Conservation (phyloP, 2,797 vertebrate species). For the Oophaga sylvatica region DNA sequence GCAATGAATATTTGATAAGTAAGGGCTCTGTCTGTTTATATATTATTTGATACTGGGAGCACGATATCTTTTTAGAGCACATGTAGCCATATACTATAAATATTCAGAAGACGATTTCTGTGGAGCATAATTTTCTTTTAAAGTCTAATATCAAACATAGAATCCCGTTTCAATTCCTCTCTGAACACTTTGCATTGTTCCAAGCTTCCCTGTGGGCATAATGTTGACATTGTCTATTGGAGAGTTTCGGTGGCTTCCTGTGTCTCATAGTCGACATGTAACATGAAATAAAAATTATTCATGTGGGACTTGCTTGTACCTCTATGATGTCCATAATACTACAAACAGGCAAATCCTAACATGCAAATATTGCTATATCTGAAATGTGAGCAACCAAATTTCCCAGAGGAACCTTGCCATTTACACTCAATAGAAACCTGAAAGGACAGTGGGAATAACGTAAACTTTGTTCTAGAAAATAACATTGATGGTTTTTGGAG, state of each 20-base stretch:
- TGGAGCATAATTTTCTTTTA: not conserved
- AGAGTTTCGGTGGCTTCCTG: not conserved
- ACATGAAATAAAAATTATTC: constrained; percentile 27
- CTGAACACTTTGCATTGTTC: constrained; percentile 32
- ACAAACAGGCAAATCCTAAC: constrained; percentile 21
- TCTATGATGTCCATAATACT: constrained; percentile 11
- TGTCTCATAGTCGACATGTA: not conserved
- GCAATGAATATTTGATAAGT: too few species aligned
- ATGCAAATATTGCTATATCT: constrained; percentile 41
- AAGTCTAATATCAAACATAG: not conserved
- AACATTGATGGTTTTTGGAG: not conserved
- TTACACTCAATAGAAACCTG: constrained; percentile 33
- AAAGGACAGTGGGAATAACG: constrained; percentile 36
- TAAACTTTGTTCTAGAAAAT: constrained; percentile 13
- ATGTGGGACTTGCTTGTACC: constrained; percentile 6
- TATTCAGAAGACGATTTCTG: not conserved
- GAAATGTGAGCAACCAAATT: not conserved
- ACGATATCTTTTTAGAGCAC: not conserved
- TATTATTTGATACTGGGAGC: not conserved
- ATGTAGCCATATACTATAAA: not conserved
- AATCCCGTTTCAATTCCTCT: not conserved
- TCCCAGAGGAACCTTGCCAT: constrained; percentile 29
- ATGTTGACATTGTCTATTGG: not conserved
- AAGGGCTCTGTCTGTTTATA: not conserved
- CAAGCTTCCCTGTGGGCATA: not conserved